Conservation (phyloP, 2,797 vertebrate species). For the Neopelma chrysocephalum region DNA sequence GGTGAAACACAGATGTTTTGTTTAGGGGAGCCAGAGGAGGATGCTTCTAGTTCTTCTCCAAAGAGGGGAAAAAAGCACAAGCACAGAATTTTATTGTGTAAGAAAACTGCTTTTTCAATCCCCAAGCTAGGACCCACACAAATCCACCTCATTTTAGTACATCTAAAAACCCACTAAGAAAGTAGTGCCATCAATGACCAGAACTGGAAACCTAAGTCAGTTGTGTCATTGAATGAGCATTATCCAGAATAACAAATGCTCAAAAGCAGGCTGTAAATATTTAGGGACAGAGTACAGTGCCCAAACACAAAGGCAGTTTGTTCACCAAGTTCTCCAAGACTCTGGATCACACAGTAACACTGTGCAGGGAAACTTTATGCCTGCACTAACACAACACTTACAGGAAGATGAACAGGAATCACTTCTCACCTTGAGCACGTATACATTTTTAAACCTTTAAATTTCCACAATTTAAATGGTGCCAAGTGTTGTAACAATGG, state of each 20-base stretch:
- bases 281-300: neutral
- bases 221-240: neutral
- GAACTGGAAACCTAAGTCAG: neutral
- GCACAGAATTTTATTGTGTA: neutral
- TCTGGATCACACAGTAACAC: neutral
- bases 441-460: neutral
- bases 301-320: neutral
- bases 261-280: neutral
- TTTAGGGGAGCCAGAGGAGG: conserved; percentile 1
- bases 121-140: neutral
- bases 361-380: neutral
- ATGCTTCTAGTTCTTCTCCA: conserved; percentile 37
- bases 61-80: neutral
- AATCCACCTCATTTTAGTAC: neutral
- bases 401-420: neutral
- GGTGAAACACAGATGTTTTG: conserved; percentile 37
- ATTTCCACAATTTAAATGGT: neutral
- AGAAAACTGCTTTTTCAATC: neutral
- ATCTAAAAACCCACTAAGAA: neutral
- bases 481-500: neutral
- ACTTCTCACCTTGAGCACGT: neutral
- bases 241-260: neutral
- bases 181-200: neutral
- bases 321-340: neutral
- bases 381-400: neutral